Conservation (phyloP, 2,113 vertebrate species). For the Lophura nycthemera region DNA sequence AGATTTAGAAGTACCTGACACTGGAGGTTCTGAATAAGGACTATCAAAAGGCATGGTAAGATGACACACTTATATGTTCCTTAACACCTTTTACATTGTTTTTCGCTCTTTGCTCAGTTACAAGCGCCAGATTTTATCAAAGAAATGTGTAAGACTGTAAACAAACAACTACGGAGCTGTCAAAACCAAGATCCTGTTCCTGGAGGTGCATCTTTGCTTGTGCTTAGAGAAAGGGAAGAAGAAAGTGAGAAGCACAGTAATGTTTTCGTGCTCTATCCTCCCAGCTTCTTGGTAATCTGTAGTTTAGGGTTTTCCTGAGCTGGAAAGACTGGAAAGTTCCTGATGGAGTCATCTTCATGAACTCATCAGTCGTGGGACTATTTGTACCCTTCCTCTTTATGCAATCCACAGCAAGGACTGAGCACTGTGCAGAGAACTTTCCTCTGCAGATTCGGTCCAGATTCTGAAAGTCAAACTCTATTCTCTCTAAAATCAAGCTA, state of each 20-base stretch:
- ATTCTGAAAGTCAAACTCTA: not conserved
- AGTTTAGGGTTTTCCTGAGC: conserved; percentile 9
- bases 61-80: not conserved
- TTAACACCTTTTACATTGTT: not conserved
- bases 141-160: not conserved
- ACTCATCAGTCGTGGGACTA: not conserved
- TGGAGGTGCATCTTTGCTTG: not conserved
- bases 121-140: not conserved
- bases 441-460: not conserved
- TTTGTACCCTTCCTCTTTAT: conserved; percentile 20
- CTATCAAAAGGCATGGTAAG: not conserved
- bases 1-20: not conserved
- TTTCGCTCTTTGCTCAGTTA: not conserved
- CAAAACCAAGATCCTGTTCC: not conserved
- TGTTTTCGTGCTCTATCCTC: not conserved
- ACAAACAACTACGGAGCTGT: not conserved
- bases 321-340: conserved; percentile 31
- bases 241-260: not conserved
- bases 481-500: not conserved
- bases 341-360: not conserved
- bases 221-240: not conserved
- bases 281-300: conserved; percentile 10
- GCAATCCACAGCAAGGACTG: not conserved
- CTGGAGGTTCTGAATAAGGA: not conserved
- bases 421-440: not conserved